These are phyloP conservation scores for Rhimphoctona megacephalus DNA, from an alignment of 2,888 invertebrate genomes.

Conservation along the genomic window DNA sequence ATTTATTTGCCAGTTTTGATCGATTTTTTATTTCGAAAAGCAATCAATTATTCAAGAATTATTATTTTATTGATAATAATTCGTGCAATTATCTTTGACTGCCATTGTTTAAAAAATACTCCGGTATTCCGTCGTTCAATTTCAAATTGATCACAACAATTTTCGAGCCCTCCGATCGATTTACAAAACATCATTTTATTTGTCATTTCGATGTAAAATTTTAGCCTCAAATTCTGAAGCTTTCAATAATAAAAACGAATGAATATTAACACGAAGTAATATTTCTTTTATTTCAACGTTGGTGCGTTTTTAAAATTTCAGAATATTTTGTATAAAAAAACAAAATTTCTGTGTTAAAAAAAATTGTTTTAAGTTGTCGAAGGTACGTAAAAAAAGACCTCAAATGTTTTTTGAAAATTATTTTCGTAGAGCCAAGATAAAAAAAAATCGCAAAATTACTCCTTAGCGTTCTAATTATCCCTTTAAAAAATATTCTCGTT, in stretches of 20 bases:
- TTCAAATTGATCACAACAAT: not conserved
- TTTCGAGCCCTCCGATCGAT: not conserved
- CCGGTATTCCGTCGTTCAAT: not conserved
- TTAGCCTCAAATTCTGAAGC: not conserved
- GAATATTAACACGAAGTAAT: not conserved
- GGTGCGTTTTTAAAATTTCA: not conserved
- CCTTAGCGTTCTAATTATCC: too few species aligned
- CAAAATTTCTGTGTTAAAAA: too few species aligned
- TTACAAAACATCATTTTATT: not conserved
- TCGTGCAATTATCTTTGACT: not conserved
- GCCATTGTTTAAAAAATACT: not conserved
- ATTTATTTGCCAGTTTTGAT: not conserved
- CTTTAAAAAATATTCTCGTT: not conserved
- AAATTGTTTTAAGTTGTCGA: too few species aligned
- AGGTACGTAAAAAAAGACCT: too few species aligned
- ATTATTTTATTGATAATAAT: not conserved
- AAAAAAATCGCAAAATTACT: too few species aligned
- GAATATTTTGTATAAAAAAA: not conserved
- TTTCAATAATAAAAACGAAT: slow-evolving; percentile 5
- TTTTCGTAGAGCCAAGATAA: too few species aligned
- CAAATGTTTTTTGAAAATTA: too few species aligned
- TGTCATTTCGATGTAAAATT: not conserved
- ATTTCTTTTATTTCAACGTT: not conserved
- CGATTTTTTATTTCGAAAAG: not conserved
- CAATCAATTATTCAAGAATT: not conserved